Evolutionary conservation across 2,888 invertebrate genomes (phyloP), one percentile per base, ranked within the genome.

Genomic region (Adineta ricciae): DNA sequence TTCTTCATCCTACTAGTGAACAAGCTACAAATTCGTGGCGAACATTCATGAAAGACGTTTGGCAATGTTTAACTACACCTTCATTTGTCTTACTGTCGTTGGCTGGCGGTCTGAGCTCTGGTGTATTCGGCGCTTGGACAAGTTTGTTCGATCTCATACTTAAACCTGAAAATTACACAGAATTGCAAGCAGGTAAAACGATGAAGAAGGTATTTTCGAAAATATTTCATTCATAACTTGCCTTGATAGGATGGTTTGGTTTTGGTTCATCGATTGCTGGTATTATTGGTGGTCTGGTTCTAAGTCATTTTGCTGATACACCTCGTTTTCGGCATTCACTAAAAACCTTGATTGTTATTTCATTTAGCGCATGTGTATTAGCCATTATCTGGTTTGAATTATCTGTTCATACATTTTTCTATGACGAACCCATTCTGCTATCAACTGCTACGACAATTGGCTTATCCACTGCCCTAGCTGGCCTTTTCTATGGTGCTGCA

Each of bases 61-160:
- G 78, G 78, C 19, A 32, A 41, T 78, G 78, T 78, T 78, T 78
- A 78, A 41, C 78, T n/a, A 41, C 24, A 0, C 78, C 78, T 4
- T 78, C 78, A 21, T 78, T 38, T 78, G 38, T 78, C 0, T 4
- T 78, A 8, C 24, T 78, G 7, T 24, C 32, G 14, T 9, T 7
- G 24, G 38, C 78, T 2, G 78, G 38, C 9, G 78, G 78, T 2
- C 38, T 78, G 9, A 36, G 24, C n/a, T 2, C n/a, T 11, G 78
- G 78, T 41, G n/a, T 38, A 78, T 41, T 78, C n/a, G 38, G 41
- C n/a, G 78, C 78, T 24, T 78, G 78, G 78, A 41, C 78, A 41
- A 41, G 78, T n/a, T n/a, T 78, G 24, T 41, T 24, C 11, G 78
- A 38, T 41, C 11, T 41, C 11, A 78, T 78, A 4, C 41, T 78